phyloP scores from a whole-genome alignment of 2,113 vertebrate species.

The Nettapus auritus region DNA sequence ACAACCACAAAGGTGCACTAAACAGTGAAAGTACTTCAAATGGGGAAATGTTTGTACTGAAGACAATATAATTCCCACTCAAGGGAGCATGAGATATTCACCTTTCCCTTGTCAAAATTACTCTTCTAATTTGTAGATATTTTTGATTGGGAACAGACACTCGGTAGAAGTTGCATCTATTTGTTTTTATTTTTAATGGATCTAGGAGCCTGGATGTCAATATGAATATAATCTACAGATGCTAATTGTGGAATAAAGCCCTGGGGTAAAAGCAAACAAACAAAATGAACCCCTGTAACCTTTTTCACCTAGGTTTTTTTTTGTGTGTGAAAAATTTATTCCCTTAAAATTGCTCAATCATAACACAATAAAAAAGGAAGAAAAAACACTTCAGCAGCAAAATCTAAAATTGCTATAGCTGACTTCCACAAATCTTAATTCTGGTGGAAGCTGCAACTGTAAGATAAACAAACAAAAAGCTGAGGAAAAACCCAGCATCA shows the following conservation, averaged over 20 bases:
- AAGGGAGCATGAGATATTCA: background rate
- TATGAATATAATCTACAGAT: background rate
- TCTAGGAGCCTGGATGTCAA: background rate
- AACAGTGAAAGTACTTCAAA: background rate
- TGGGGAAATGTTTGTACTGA: background rate
- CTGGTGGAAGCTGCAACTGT: background rate
- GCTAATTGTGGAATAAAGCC: background rate
- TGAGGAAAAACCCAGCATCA: background rate
- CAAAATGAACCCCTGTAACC: background rate
- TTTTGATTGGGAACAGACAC: background rate
- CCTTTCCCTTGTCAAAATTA: background rate
- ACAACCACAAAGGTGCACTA: background rate
- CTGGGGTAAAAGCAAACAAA: background rate
- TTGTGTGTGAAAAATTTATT: background rate
- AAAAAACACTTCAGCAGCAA: background rate
- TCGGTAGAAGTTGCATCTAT: background rate
- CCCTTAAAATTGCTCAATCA: background rate
- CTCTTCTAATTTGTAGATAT: background rate
- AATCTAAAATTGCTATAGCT: background rate
- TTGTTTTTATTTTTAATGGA: slow-evolving; percentile 16
- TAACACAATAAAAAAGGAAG: background rate
- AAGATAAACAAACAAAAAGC: background rate
- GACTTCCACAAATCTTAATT: background rate
- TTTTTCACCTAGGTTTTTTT: background rate
- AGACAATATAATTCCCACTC: background rate